A percentile compares a stretch with the other conserved stretches of the same genome.
These are phyloP conservation scores for Epinephelus cyanopodus DNA, from an alignment of 2,113 vertebrate species.

Conservation along the genomic window DNA sequence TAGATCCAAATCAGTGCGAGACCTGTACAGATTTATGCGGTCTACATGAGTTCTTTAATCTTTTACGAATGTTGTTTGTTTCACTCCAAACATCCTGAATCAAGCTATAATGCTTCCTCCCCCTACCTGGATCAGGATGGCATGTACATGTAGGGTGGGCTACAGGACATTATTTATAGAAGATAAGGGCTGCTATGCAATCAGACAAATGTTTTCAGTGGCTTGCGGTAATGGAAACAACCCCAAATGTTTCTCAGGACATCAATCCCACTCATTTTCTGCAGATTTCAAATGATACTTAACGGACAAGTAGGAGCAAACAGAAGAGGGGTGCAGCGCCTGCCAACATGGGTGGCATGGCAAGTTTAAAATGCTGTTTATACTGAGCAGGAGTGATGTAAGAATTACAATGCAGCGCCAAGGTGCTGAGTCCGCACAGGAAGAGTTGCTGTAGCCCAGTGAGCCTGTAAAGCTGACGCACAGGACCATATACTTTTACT, in stretches of 20 bases:
- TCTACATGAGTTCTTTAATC: conserved; percentile 43
- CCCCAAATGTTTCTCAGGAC: conserved; percentile 40
- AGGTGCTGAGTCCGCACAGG: conserved; percentile 1
- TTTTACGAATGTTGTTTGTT: conserved; percentile 50
- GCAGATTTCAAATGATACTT: conserved; percentile 65
- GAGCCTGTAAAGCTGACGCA: conserved; percentile 43
- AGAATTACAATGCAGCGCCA: conserved; percentile 37
- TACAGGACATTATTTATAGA: conserved; percentile 53
- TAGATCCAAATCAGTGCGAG: conserved; percentile 13
- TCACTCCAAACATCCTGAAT: conserved; percentile 29
- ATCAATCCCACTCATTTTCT: conserved; percentile 66
- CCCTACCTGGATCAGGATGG: conserved; percentile 17
- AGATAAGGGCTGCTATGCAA: conserved; percentile 55
- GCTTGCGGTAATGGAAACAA: conserved; percentile 60
- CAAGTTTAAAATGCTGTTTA: conserved; percentile 56
- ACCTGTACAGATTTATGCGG: neutral
- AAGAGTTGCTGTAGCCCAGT: conserved; percentile 21
- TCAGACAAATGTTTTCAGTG: conserved; percentile 54
- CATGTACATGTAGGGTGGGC: conserved; percentile 35
- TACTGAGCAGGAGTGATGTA: conserved; percentile 32
- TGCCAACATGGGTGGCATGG: conserved; percentile 69
- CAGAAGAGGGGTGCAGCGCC: conserved; percentile 44
- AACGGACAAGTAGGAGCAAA: conserved; percentile 51
- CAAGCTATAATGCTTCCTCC: conserved; percentile 15
- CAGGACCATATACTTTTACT: conserved; percentile 31